Evolutionary conservation across 2,888 invertebrate species (phyloP).

Genomic region (Melinopterus prodromus): DNA sequence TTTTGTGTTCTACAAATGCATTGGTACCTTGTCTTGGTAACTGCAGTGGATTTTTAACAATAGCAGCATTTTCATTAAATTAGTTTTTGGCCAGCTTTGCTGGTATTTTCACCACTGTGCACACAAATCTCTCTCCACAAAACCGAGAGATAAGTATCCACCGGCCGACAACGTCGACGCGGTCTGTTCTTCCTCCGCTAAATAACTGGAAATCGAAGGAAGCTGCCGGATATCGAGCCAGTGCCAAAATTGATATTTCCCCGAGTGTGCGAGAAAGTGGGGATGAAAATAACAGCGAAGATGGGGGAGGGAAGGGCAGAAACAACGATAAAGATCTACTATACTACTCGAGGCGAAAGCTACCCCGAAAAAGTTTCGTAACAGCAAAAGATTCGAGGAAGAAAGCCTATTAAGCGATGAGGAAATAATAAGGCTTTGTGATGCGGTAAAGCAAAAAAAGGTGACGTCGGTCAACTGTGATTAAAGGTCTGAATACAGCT

Average conservation of each 20-base stretch:
- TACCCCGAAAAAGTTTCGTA: background rate
- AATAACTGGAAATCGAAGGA: slow-evolving; percentile 4
- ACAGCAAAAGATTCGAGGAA: background rate
- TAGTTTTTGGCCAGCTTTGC: too few species aligned
- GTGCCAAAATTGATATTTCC: background rate
- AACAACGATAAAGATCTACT: background rate
- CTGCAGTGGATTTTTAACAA: too few species aligned
- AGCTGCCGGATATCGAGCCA: background rate
- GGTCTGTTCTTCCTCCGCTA: background rate
- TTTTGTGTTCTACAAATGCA: too few species aligned
- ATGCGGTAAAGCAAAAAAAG: background rate
- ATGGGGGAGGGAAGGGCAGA: background rate
- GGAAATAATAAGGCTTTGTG: background rate
- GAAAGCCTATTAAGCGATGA: background rate
- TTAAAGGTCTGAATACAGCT: background rate
- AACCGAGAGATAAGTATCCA: too few species aligned
- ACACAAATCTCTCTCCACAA: too few species aligned
- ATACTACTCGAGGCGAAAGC: background rate
- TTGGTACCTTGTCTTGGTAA: too few species aligned
- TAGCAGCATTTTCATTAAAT: too few species aligned
- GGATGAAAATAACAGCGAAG: background rate
- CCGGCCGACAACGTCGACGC: background rate
- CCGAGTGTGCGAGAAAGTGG: background rate
- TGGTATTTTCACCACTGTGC: too few species aligned
- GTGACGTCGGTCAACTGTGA: background rate